Base-by-base conservation (phyloP, 1,140 invertebrate species). In the Idris sp. region DNA sequence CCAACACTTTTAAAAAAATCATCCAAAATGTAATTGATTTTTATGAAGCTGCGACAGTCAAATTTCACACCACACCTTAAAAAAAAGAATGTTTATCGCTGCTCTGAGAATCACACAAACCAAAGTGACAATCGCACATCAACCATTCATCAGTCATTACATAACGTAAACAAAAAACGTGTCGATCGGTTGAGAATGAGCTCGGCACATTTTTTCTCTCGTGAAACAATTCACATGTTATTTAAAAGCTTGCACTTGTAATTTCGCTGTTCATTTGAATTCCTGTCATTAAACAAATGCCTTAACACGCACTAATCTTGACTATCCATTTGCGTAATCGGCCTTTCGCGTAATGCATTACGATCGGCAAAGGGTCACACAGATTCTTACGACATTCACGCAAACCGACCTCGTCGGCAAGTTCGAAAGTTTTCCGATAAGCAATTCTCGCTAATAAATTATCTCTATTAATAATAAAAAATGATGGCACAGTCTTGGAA, bases 261-360 rank as follows among this genome's bases (percentile, higher is more conserved):
- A 67, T 58, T 41, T 1, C 11, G 22, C 13, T 22, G 14, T 58
- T 44, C 18, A 46, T 54, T 44, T 33, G n/a, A 61, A 61, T 61
- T 46, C 54, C 18, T n/a, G 49, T 49, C 41, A 11, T 49, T 26
- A 56, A 56, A 56, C 56, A 56, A 72, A 62, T 56, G 16, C 33
- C 35, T 72, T 26, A 5, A 26, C 16, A 54, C 67, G 56, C 58
- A 62, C 56, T 43, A 49, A 72, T 62, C 49, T 19, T 26, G 26
- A 56, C 48, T 61, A 48, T 62, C 48, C 49, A 22, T 58, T 64
- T 56, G 51, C 68, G 68, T 41, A 71, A 62, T 62, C 56, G 48
- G 58, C 68, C 68, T 62, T 62, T 61, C 58, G 38, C 56, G 67
- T 49, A 58, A 62, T 18, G 10, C 48, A 38, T 61, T 59, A 14